These are phyloP conservation scores for Archips xylosteana DNA, from an alignment of 2,888 invertebrate species.

Conservation along the genomic window DNA sequence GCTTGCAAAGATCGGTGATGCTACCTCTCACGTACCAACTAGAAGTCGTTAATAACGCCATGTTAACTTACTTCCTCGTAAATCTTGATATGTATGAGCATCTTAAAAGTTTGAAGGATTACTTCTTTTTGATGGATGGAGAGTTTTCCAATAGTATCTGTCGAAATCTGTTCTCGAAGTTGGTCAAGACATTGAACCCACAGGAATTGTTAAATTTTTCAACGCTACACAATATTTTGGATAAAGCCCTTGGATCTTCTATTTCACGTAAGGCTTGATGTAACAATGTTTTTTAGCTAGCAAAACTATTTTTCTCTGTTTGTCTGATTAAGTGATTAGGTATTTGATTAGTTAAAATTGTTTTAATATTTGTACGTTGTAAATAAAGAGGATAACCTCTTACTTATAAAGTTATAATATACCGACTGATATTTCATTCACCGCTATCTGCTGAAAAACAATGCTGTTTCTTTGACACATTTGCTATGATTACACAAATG, in stretches of 20 bases:
- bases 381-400: too few species aligned
- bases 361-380: too few species aligned
- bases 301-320: too few species aligned
- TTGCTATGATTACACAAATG: too few species aligned
- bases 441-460: too few species aligned
- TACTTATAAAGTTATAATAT: too few species aligned
- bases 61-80: conserved; percentile 88
- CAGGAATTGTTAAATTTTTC: conserved; percentile 89
- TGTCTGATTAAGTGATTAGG: too few species aligned
- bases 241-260: conserved; percentile 89
- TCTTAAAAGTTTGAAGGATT: conserved; percentile 90
- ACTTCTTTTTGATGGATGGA: conserved; percentile 92
- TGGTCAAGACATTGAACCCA: conserved; percentile 88
- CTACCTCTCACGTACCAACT: conserved; percentile 89
- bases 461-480: too few species aligned
- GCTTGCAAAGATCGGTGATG: conserved; percentile 88
- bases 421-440: too few species aligned
- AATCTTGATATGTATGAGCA: conserved; percentile 89
- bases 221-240: conserved; percentile 88
- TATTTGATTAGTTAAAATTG: too few species aligned
- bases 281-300: too few species aligned
- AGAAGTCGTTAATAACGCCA: conserved; percentile 89
- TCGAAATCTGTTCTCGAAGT: conserved; percentile 87
- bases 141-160: conserved; percentile 91
- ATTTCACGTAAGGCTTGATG: conserved; percentile 80